phyloP scores from a whole-genome alignment of 2,797 vertebrate species.

The Scomberomorus guttatus region DNA sequence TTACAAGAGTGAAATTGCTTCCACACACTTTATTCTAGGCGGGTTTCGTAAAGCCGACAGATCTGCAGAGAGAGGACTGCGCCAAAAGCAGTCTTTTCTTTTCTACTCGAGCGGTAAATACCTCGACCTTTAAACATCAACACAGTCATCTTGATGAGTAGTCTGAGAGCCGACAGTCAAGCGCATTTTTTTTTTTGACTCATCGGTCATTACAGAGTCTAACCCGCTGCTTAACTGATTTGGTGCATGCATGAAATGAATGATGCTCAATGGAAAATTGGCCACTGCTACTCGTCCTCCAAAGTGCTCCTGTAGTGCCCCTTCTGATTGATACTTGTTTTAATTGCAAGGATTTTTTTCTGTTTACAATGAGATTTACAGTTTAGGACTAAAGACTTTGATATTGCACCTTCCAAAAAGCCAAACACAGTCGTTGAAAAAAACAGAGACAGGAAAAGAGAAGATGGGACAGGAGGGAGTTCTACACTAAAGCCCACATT shows the following conservation, averaged over 20 bases:
- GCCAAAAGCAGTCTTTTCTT: constrained; percentile 44
- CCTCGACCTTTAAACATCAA: constrained; percentile 67
- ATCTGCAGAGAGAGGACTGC: constrained; percentile 38
- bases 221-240: constrained; percentile 45
- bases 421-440: constrained; percentile 29
- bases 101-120: constrained; percentile 59
- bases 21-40: constrained; percentile 72
- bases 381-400: constrained; percentile 48
- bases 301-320: constrained; percentile 6
- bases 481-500: constrained; percentile 27
- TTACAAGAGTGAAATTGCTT: constrained; percentile 81
- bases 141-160: constrained; percentile 68
- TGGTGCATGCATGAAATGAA: constrained; percentile 45
- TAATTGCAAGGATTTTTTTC: constrained; percentile 24
- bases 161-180: constrained; percentile 60
- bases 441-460: constrained; percentile 28
- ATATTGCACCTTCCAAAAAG: constrained; percentile 16
- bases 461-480: constrained; percentile 24
- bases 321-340: constrained; percentile 46
- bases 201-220: constrained; percentile 43
- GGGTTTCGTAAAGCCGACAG: constrained; percentile 39
- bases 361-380: constrained; percentile 49
- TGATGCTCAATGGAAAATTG: constrained; percentile 47
- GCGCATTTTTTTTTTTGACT: constrained; percentile 56
- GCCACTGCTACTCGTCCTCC: constrained; percentile 8